Evolutionary conservation across 64 coral and sea anemone genomes (phyloP).

Genomic region (Anthopleura sola): DNA sequence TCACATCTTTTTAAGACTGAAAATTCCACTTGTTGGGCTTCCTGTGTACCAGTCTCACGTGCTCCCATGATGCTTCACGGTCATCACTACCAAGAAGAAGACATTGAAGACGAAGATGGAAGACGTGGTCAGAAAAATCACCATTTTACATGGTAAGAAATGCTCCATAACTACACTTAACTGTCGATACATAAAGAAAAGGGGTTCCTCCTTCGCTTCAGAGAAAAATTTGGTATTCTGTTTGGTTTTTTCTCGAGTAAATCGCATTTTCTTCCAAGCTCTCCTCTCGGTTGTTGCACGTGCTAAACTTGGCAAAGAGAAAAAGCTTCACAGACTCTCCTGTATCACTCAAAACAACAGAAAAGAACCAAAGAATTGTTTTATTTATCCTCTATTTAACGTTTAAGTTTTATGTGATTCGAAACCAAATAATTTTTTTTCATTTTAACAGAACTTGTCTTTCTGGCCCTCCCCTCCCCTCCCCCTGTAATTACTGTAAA

Average conservation of each 20-base stretch:
- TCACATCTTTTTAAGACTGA: too few species aligned
- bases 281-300: neutral
- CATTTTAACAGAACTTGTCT: too few species aligned
- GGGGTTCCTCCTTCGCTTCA: neutral
- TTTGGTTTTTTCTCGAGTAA: neutral
- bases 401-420: too few species aligned
- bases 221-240: neutral
- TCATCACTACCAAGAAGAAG: neutral
- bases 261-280: neutral
- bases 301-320: neutral
- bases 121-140: neutral
- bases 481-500: too few species aligned
- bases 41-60: neutral
- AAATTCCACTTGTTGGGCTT: neutral
- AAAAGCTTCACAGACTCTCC: too few species aligned
- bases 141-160: slow-evolving; percentile 1
- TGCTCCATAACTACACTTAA: neutral
- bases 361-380: too few species aligned
- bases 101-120: neutral
- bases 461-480: too few species aligned
- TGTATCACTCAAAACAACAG: too few species aligned
- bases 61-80: neutral
- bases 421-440: too few species aligned
- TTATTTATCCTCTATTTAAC: too few species aligned
- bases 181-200: neutral